These are phyloP conservation scores for Chydorus sphaericus DNA, from an alignment of 2,888 invertebrate species.

Conservation along the genomic window DNA sequence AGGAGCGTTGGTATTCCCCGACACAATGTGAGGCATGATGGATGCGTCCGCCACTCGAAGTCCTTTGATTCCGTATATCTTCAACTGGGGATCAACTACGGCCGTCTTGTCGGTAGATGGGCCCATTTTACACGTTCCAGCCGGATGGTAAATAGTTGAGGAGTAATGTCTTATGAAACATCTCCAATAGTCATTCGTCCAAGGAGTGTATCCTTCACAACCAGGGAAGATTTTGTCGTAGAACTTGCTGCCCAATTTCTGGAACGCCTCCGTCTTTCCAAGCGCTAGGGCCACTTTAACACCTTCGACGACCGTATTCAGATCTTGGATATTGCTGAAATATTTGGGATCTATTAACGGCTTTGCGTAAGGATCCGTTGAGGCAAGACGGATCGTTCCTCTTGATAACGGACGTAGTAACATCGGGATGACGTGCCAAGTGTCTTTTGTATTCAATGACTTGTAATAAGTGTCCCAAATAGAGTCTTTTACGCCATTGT, in stretches of 20 bases:
- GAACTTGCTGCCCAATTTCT: slow-evolving; percentile 59
- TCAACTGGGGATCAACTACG: slow-evolving; percentile 48
- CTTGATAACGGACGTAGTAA: slow-evolving; percentile 49
- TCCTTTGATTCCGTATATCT: slow-evolving; percentile 46
- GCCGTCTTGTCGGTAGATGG: slow-evolving; percentile 36
- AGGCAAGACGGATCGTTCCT: slow-evolving; percentile 47
- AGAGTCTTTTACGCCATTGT: slow-evolving; percentile 3
- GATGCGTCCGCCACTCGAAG: slow-evolving; percentile 54
- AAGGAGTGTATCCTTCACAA: slow-evolving; percentile 59
- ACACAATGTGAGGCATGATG: slow-evolving; percentile 46
- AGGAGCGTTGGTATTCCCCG: slow-evolving; percentile 53
- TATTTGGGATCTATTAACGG: slow-evolving; percentile 63
- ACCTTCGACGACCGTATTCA: slow-evolving; percentile 60
- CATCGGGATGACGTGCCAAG: slow-evolving; percentile 43
- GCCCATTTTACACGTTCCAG: slow-evolving; percentile 56
- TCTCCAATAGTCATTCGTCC: slow-evolving; percentile 67
- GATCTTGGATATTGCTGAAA: slow-evolving; percentile 58
- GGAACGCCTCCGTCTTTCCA: slow-evolving; percentile 45
- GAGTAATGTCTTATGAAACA: slow-evolving; percentile 69
- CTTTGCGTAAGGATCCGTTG: slow-evolving; percentile 44
- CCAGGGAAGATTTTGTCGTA: slow-evolving; percentile 61
- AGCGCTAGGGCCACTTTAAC: slow-evolving; percentile 60
- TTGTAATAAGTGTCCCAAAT: slow-evolving; percentile 19
- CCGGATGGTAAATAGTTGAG: slow-evolving; percentile 42
- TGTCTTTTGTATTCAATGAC: slow-evolving; percentile 46